These are phyloP conservation scores for Brachionus angularis DNA, from an alignment of 1,140 invertebrate species.

Conservation along the genomic window DNA sequence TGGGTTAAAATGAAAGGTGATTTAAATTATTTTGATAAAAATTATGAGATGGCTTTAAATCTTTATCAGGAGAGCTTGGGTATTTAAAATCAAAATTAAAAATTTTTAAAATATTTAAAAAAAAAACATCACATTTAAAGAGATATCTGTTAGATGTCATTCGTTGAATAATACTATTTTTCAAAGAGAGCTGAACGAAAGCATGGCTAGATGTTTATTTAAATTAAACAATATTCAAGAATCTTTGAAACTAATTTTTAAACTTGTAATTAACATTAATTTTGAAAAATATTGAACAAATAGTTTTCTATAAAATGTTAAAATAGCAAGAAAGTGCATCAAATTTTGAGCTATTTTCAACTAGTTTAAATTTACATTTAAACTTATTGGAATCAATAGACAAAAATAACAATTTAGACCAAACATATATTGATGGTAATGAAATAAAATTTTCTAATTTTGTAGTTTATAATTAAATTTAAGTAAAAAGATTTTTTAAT, in stretches of 20 bases:
- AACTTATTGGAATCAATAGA: conserved; percentile 2
- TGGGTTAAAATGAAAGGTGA: conserved; percentile 39
- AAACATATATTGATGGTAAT: conserved; percentile 17
- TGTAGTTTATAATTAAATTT: no score
- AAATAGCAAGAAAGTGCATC: conserved; percentile 4
- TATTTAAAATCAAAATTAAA: neutral
- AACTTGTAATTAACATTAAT: conserved; percentile 8
- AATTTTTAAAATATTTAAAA: neutral
- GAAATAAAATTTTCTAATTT: neutral
- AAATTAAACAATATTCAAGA: neutral
- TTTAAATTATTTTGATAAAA: conserved; percentile 1
- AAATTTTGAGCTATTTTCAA: conserved; percentile 20
- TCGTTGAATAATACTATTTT: conserved; percentile 30
- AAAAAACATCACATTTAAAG: neutral
- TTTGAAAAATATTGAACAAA: neutral
- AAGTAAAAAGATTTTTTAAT: neutral
- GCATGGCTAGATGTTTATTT: conserved; percentile 3
- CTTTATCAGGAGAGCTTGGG: conserved; percentile 20
- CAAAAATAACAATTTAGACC: neutral
- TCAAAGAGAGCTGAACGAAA: conserved; percentile 14
- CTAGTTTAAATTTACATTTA: conserved; percentile 18
- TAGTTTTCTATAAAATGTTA: neutral
- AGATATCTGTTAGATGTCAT: neutral
- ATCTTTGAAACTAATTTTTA: neutral
- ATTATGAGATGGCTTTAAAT: conserved; percentile 8